These are phyloP conservation scores for Julus scanicus DNA, from an alignment of 2,888 invertebrate species.

Conservation along the genomic window DNA sequence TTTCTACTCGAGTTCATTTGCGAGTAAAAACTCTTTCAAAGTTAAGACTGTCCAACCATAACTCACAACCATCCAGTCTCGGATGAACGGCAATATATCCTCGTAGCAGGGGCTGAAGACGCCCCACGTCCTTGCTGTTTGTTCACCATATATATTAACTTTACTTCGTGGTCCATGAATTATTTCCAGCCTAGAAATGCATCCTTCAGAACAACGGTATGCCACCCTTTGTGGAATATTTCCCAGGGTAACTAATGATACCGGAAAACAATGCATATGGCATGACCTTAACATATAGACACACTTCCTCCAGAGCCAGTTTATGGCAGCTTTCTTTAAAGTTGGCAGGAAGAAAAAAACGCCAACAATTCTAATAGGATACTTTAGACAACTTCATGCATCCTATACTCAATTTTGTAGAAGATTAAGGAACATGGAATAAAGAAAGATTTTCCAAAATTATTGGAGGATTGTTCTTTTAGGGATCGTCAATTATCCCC, in stretches of 20 bases:
- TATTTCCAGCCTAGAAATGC: conserved; percentile 29
- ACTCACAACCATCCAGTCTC: background rate
- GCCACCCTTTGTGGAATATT: background rate
- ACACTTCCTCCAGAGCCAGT: conserved; percentile 7
- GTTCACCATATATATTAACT: background rate
- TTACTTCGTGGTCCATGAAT: background rate
- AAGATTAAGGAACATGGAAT: too few species aligned
- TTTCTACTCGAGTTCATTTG: background rate
- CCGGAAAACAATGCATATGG: conserved; percentile 27
- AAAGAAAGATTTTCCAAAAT: too few species aligned
- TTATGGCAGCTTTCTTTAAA: background rate
- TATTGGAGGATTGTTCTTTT: too few species aligned
- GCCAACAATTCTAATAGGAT: background rate
- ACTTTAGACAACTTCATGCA: background rate
- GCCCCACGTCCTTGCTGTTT: background rate
- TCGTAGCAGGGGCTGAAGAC: background rate
- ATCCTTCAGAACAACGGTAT: conserved; percentile 11
- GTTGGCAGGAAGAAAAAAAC: background rate
- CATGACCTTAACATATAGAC: conserved; percentile 28
- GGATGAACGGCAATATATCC: background rate
- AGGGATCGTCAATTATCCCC: too few species aligned
- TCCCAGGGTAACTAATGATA: background rate
- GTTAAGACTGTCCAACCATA: background rate
- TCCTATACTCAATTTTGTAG: too few species aligned
- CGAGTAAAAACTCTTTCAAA: background rate